Conservation (phyloP, 2,113 vertebrate genomes). For the Xyrauchen texanus region DNA sequence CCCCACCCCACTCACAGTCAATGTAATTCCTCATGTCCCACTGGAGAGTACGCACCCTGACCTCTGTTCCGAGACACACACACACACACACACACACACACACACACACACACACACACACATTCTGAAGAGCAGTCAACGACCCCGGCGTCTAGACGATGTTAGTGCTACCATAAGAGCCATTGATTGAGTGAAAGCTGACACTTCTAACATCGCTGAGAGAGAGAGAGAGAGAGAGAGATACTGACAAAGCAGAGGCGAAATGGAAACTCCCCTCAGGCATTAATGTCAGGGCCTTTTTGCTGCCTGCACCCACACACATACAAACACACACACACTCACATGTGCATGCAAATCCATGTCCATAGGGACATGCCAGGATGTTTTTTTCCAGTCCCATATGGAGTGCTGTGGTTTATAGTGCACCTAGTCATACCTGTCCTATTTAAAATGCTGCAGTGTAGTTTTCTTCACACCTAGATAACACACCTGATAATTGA, state of each 20-base stretch:
- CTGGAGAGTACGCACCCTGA: constrained; percentile 45
- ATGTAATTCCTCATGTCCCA: constrained; percentile 36
- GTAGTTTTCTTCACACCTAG: too few species aligned
- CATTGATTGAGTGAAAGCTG: constrained; percentile 53
- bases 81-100: constrained; percentile 36
- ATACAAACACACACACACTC: not conserved
- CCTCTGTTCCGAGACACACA: constrained; percentile 44
- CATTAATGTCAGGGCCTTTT: constrained; percentile 31
- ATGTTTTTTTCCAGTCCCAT: too few species aligned
- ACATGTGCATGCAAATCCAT: not conserved
- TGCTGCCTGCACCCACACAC: constrained; percentile 6
- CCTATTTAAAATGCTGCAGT: too few species aligned
- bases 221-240: too few species aligned
- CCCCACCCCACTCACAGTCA: constrained; percentile 13
- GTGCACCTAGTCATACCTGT: too few species aligned
- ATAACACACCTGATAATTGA: too few species aligned
- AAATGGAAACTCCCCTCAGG: not conserved
- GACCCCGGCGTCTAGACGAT: constrained; percentile 51
- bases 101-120: constrained; percentile 42
- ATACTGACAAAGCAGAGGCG: not conserved
- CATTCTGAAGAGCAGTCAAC: constrained; percentile 46
- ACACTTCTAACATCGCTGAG: constrained; percentile 34
- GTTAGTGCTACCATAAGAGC: constrained; percentile 43
- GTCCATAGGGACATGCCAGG: too few species aligned
- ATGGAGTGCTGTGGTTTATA: too few species aligned